Base-by-base conservation (phyloP, 2,113 vertebrate genomes). In the Oncorhynchus nerka region DNA sequence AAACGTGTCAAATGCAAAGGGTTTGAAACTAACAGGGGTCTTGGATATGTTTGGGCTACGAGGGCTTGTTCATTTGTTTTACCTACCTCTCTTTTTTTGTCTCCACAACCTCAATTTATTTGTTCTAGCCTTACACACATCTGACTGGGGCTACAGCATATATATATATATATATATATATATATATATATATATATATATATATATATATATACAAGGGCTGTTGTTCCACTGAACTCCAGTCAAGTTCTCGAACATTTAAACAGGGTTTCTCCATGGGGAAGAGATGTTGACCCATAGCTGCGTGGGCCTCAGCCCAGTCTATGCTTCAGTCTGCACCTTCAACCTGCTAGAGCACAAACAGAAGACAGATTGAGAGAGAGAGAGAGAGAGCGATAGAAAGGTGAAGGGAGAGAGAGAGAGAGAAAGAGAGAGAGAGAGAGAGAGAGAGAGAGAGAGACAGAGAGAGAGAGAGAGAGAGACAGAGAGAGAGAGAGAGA, bases 21-120 rank as follows among this genome's bases (percentile, higher is more conserved):
- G 84, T 72, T 85, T 83, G 87, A 85, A 86, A 68, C 77, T 76
- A 67, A 74, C 76, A 79, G 79, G 83, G 73, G 82, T 89, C 81
- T 87, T 89, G 81, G 76, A 75, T 89, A 88, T 89, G 83, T 91
- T 89, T 90, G 87, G 80, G 85, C 81, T 76, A 68, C 16, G 26
- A 71, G 73, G 82, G 62, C 81, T 75, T 88, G 88, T 89, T 87
- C 86, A 85, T 90, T 91, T 91, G 82, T 89, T 90, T 90, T 85
- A 85, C 79, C 81, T 84, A 71, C 81, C 78, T 74, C 76, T 73
- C 75, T 87, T 59, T 82, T 83, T 84, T 84, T 84, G 67, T 72
- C 24, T 90, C 79, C 81, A 82, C 77, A 73, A 28, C 77, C 77
- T 75, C 67, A 19, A 74, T 88, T 87, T 88, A 88, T 92, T 92